phyloP scores from a whole-genome alignment of 2,113 vertebrate species.

The Morone chrysops region DNA sequence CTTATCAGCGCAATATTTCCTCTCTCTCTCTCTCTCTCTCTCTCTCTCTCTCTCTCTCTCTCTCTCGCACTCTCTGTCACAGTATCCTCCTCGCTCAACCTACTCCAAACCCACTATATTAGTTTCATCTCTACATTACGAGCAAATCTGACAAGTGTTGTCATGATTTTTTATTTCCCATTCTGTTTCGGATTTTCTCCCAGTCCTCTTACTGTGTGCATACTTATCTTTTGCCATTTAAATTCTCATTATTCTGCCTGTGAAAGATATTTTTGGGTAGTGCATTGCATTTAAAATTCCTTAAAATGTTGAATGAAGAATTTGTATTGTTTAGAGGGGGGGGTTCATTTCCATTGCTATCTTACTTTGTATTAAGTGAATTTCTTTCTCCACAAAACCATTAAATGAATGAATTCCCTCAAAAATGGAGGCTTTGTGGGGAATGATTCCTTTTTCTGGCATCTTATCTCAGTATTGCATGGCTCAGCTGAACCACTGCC shows the following conservation, averaged over 20 bases:
- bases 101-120: conserved; percentile 11
- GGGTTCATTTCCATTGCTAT: not conserved
- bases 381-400: not conserved
- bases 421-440: not conserved
- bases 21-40: not conserved
- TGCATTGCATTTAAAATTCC: not conserved
- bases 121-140: conserved; percentile 19
- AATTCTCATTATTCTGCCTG: conserved; percentile 1
- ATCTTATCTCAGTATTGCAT: conserved; percentile 2
- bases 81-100: not conserved
- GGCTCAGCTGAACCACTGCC: not conserved
- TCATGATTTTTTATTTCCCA: conserved; percentile 12
- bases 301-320: not conserved
- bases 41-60: not conserved
- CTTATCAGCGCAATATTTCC: conserved; percentile 48
- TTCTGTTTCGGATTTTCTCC: conserved; percentile 3
- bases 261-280: not conserved
- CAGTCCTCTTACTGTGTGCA: not conserved
- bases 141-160: conserved; percentile 34
- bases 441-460: not conserved
- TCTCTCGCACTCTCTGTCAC: conserved; percentile 9
- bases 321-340: not conserved
- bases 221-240: conserved; percentile 11
- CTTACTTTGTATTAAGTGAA: not conserved
- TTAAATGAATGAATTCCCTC: not conserved